Base-by-base conservation (phyloP, 2,888 invertebrate genomes). In the Ichneumoninae sp. region DNA sequence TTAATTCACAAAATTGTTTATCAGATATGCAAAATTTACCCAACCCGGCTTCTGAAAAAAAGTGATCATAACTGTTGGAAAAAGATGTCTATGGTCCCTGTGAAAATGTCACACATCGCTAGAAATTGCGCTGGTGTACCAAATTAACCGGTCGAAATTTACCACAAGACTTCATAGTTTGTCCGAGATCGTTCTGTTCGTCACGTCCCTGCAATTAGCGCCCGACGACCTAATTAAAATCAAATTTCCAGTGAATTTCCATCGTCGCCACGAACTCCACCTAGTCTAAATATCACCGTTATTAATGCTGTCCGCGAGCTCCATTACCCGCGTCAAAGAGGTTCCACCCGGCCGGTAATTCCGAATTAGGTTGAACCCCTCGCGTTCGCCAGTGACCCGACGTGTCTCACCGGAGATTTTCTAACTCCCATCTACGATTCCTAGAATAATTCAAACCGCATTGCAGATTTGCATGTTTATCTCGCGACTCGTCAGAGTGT, bases 391-490 rank as follows among this genome's bases (percentile, higher is more conserved):
- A 13, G n/a, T 71, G 47, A 40, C 69, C 69, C 68, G 26, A 44
- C 73, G 54, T 54, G 69, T 30, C n/a, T 40, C 54, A 73, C 26
- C 60, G n/a, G 13, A 70, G 40, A 78, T 74, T 54, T 68, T 80
- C 22, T 5, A 47, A 22, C 22, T 79, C 47, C 10, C 54, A 81
- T 54, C 52, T 8, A 1, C 40, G 16, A 50, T 47, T 83, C 1
- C 44, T 36, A 19, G 70, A 86, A 85, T 85, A 79, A 85, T 83
- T 80, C 76, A 83, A 75, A 83, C 90, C 84, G 91, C 90, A 92
- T 88, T 92, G 91, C 92, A 90, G 90, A 90, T 89, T 91, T 89
- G 89, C 90, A 90, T 90, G 89, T 87, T 65, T 63, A 78, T 83
- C 75, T 70, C 54, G 16, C 3, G 52, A 74, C 63, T 78, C 52